Conservation (phyloP, 2,888 invertebrate species). For the Epirrita christyi region DNA sequence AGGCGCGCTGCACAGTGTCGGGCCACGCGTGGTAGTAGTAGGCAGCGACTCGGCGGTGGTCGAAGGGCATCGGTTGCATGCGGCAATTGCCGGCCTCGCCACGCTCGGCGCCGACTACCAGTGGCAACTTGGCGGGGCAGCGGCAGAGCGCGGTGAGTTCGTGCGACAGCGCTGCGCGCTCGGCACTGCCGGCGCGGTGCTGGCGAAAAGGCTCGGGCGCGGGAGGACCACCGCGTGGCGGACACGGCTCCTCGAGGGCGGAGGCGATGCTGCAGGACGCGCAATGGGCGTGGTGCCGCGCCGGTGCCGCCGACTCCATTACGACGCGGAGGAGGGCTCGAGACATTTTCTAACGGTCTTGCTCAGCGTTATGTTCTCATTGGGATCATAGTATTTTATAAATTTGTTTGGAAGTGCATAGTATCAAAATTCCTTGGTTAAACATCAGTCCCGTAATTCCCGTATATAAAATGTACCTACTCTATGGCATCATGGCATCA, state of each 20-base stretch:
- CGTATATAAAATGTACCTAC: too few species aligned
- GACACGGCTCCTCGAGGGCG: slow-evolving; percentile 33
- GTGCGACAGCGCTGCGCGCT: slow-evolving; percentile 89
- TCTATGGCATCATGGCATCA: too few species aligned
- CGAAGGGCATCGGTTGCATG: slow-evolving; percentile 95
- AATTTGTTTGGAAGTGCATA: too few species aligned
- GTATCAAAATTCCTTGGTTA: too few species aligned
- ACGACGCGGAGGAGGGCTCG: background rate
- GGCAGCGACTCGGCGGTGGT: slow-evolving; percentile 94
- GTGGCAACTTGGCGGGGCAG: slow-evolving; percentile 93
- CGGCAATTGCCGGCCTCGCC: slow-evolving; percentile 89
- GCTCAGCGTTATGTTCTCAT: too few species aligned
- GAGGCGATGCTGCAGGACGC: slow-evolving; percentile 1
- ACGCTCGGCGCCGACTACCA: slow-evolving; percentile 96
- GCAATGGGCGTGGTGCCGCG: background rate
- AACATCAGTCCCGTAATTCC: too few species aligned
- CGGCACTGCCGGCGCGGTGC: slow-evolving; percentile 93
- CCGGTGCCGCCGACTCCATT: background rate
- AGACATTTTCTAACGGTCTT: too few species aligned
- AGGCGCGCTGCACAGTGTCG: slow-evolving; percentile 93
- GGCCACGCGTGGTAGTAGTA: slow-evolving; percentile 96
- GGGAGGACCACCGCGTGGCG: slow-evolving; percentile 29
- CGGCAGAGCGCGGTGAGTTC: slow-evolving; percentile 87
- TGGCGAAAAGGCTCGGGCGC: slow-evolving; percentile 91
- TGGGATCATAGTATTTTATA: too few species aligned